Conservation (phyloP, 2,888 invertebrate genomes). For the Punctoribates punctum region DNA sequence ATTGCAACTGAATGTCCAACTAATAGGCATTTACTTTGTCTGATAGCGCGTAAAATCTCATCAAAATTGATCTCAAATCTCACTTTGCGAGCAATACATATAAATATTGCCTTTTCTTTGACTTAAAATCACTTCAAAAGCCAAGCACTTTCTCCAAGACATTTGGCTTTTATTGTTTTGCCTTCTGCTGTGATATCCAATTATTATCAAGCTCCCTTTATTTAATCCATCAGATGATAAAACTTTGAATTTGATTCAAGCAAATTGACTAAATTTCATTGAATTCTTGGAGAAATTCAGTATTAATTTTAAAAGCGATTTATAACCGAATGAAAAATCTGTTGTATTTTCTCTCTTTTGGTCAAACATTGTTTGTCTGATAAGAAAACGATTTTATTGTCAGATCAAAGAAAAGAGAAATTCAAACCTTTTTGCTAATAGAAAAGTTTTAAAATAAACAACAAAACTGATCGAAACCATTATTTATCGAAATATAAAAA, state of each 20-base stretch:
- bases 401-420: neutral
- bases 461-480: neutral
- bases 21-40: slow-evolving; percentile 26
- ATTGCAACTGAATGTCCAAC: slow-evolving; percentile 20
- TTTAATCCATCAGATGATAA: too few species aligned
- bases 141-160: neutral
- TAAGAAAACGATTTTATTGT: neutral
- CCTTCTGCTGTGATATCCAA: neutral
- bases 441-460: slow-evolving; percentile 36
- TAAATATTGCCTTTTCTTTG: neutral
- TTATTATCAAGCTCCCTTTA: too few species aligned
- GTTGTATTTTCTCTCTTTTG: neutral
- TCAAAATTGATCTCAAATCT: slow-evolving; percentile 28
- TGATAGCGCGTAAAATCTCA: slow-evolving; percentile 21
- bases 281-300: too few species aligned
- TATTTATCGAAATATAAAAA: slow-evolving; percentile 4
- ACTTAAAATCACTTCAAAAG: neutral
- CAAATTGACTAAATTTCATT: too few species aligned
- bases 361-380: neutral
- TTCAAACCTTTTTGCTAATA: slow-evolving; percentile 23
- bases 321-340: neutral
- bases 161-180: neutral
- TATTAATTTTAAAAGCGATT: neutral
- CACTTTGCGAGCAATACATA: neutral
- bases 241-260: too few species aligned